Conservation (phyloP, 2,797 vertebrate species). For the Echeneis naucrates region DNA sequence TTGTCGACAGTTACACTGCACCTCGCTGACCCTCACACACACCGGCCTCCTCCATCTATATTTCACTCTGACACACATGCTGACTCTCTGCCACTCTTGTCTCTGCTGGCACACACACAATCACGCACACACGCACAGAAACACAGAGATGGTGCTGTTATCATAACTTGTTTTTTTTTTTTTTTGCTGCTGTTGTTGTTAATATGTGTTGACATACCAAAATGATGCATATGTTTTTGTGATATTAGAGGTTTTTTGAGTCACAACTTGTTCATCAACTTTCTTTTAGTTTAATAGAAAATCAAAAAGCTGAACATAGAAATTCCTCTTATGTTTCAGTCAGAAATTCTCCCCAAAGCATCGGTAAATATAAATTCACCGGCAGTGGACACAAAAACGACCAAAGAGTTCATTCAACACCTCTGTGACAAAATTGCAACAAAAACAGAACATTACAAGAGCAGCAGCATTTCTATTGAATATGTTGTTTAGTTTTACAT, state of each 20-base stretch:
- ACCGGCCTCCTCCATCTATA: conserved; percentile 86
- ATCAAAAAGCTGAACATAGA: background rate
- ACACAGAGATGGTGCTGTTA: conserved; percentile 3
- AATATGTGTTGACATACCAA: background rate
- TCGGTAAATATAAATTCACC: conserved; percentile 5
- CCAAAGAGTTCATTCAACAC: background rate
- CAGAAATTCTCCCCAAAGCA: background rate
- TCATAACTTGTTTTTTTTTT: conserved; percentile 36
- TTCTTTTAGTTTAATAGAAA: background rate
- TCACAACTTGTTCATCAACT: background rate
- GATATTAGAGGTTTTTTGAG: background rate
- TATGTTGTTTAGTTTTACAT: background rate
- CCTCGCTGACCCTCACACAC: conserved; percentile 88
- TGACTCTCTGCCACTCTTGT: conserved; percentile 81
- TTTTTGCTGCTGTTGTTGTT: conserved; percentile 7
- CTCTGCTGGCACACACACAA: conserved; percentile 44
- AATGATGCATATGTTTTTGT: conserved; percentile 3
- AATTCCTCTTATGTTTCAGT: background rate
- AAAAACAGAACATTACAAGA: conserved; percentile 14
- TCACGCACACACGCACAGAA: conserved; percentile 1
- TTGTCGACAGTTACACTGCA: conserved; percentile 92
- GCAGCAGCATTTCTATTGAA: conserved; percentile 7
- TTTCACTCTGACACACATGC: conserved; percentile 87
- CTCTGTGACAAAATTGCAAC: background rate
- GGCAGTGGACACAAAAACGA: conserved; percentile 4